Evolutionary conservation across 1,140 invertebrate genomes (phyloP), one percentile per base, ranked within the genome.

Genomic region (Drosophila baimaii): DNA sequence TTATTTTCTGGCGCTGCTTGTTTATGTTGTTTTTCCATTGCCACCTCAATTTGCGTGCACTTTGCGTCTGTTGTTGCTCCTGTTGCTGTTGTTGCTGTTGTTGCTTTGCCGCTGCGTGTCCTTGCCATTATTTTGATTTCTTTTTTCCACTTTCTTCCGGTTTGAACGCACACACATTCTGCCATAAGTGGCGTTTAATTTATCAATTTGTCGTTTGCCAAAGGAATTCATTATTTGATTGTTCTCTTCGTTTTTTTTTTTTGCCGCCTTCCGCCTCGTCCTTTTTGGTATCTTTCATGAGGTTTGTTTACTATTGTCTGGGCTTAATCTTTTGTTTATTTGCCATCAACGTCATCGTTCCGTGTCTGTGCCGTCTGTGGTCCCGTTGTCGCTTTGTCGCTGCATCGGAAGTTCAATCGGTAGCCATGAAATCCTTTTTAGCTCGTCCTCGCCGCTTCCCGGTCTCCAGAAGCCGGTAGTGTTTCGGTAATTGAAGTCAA

Each of bases 151-250:
- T 64, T 64, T 62, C 72, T 49, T 71, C 68, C 68, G 62, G 61
- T 21, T 44, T 43, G 8, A 52, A 35, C 49, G 13, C 47, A 8
- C 41, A 17, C 8, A 47, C 44, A 63, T 39, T n/a, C 5, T 15
- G 19, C 85, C 66, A 54, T 89, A 89, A 89, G 84, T 89, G 85
- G 77, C 84, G 78, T 89, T 89, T 89, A 89, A 89, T 89, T 89
- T 89, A 89, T 90, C 84, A 89, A 89, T 89, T 89, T 88, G 81
- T 55, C 66, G 84, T 84, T 84, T 89, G 80, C 81, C 80, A 89
- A 84, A 79, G 77, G 84, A 90, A 89, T 89, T 89, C 74, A 89
- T 88, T 89, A 82, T 86, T 86, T 79, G 66, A 65, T 77, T 69
- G 51, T 77, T 61, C 21, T 39, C 49, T 17, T 61, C 39, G 31